Conservation (phyloP, 2,797 vertebrate genomes). For the Mastacembelus armatus region DNA sequence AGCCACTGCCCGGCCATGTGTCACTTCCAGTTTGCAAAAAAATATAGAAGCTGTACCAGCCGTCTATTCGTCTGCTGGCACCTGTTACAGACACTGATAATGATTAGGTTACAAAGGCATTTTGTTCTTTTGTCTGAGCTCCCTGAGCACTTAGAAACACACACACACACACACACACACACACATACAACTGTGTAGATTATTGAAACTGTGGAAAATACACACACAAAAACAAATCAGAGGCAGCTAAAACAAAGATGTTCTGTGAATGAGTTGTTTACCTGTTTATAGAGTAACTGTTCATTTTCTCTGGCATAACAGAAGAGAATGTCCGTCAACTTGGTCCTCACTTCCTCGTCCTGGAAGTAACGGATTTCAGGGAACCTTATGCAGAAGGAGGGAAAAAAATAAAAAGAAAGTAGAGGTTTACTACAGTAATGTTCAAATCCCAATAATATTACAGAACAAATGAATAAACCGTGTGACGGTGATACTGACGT, state of each 20-base stretch:
- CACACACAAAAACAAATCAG: not conserved
- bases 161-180: not conserved
- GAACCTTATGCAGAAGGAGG: slow-evolving; percentile 84
- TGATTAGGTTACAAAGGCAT: slow-evolving; percentile 59
- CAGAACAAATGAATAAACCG: not conserved
- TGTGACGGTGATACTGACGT: slow-evolving; percentile 86
- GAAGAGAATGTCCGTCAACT: slow-evolving; percentile 98
- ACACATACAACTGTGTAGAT: not conserved
- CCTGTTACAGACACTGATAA: slow-evolving; percentile 62
- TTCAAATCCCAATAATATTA: not conserved
- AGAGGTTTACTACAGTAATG: not conserved
- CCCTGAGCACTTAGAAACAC: not conserved
- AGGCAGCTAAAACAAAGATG: not conserved
- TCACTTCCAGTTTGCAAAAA: slow-evolving; percentile 76
- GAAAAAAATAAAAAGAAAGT: not conserved
- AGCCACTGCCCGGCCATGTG: slow-evolving; percentile 61
- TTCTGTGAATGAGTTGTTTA: slow-evolving; percentile 57
- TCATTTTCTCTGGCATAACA: slow-evolving; percentile 99
- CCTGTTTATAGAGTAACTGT: slow-evolving; percentile 99
- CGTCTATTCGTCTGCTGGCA: slow-evolving; percentile 56
- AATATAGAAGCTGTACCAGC: slow-evolving; percentile 53
- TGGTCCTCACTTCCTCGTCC: slow-evolving; percentile 94
- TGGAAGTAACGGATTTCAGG: slow-evolving; percentile 99
- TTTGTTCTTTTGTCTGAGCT: slow-evolving; percentile 46
- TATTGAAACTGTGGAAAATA: not conserved